phyloP scores from a whole-genome alignment of 2,797 vertebrate genomes.

The Synaphobranchus kaupii region DNA sequence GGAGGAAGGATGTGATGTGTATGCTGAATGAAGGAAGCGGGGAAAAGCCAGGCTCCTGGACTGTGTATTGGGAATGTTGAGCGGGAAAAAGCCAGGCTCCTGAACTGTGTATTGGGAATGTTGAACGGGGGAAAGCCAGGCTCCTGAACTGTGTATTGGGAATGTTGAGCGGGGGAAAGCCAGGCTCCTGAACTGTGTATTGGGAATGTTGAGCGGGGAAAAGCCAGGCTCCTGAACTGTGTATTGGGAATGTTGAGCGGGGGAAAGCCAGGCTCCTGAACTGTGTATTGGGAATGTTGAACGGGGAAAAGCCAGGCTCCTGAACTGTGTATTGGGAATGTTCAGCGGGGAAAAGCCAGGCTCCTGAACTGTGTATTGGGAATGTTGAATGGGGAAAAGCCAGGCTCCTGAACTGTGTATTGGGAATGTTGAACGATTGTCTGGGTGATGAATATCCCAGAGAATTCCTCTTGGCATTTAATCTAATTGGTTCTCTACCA shows the following conservation, averaged over 20 bases:
- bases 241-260: not conserved
- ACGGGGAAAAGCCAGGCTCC: not conserved
- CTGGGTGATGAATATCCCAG: not conserved
- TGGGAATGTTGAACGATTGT: not conserved
- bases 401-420: not conserved
- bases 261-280: not conserved
- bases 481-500: not conserved
- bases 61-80: not conserved
- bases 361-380: not conserved
- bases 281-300: not conserved
- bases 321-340: not conserved
- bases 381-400: no score
- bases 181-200: not conserved
- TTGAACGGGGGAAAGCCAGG: not conserved
- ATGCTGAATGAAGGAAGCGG: not conserved
- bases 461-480: not conserved
- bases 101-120: not conserved
- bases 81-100: not conserved
- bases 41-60: not conserved
- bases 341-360: no score
- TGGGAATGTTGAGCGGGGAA: not conserved
- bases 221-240: not conserved
- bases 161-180: not conserved
- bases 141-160: not conserved
- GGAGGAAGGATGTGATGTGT: not conserved